phyloP scores from a whole-genome alignment of 2,888 invertebrate species.

The Lasioglossum zephyrum region DNA sequence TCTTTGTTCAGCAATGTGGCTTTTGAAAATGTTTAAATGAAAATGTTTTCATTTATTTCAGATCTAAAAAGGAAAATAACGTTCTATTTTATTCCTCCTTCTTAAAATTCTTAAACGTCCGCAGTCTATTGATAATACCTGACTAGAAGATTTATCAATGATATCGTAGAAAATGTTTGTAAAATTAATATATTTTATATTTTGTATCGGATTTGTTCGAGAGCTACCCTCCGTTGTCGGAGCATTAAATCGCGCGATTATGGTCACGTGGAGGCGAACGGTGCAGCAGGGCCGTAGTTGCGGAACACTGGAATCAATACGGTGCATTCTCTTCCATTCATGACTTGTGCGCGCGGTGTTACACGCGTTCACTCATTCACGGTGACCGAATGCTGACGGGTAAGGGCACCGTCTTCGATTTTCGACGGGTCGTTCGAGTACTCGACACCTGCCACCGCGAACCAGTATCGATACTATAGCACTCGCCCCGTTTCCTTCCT shows the following conservation, averaged over 20 bases:
- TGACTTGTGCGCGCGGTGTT: conserved; percentile 47
- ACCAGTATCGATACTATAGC: neutral
- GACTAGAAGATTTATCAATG: too few relatives aligned
- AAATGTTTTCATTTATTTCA: too few relatives aligned
- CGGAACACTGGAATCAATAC: conserved; percentile 66
- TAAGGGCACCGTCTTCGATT: conserved; percentile 3
- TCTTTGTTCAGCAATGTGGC: too few relatives aligned
- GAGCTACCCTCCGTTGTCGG: conserved; percentile 11
- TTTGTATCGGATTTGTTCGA: neutral
- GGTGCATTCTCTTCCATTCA: conserved; percentile 62
- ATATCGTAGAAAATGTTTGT: too few relatives aligned
- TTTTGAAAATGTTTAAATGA: too few relatives aligned
- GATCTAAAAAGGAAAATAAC: too few relatives aligned
- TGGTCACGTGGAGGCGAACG: conserved; percentile 69
- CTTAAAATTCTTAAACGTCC: too few relatives aligned
- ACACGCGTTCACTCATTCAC: conserved; percentile 59
- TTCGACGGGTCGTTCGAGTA: neutral
- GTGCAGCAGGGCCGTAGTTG: conserved; percentile 55
- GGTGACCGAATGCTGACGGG: conserved; percentile 25
- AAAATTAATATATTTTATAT: neutral
- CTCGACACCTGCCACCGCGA: neutral
- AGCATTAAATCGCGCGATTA: conserved; percentile 59
- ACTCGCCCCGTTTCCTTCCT: neutral
- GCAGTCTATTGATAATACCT: too few relatives aligned
- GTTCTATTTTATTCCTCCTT: too few relatives aligned